Evolutionary conservation across 2,888 invertebrate species (phyloP).

Genomic region (Terebella lapidaria): DNA sequence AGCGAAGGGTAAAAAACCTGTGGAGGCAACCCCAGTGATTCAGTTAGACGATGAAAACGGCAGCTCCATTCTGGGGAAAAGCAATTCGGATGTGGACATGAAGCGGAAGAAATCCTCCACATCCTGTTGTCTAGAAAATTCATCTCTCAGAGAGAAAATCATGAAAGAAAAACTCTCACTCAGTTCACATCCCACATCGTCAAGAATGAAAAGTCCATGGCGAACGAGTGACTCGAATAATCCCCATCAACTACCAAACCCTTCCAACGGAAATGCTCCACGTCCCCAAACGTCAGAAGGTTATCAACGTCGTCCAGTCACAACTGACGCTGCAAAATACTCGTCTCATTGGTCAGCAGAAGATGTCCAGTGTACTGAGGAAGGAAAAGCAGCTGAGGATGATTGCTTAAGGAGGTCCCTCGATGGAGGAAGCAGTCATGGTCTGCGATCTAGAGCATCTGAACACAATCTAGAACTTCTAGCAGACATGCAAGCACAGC

Average conservation of each 20-base stretch:
- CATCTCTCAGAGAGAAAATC: neutral
- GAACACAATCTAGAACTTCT: neutral
- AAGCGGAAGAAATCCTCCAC: neutral
- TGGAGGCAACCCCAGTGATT: neutral
- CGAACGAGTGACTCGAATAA: neutral
- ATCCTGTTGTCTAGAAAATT: neutral
- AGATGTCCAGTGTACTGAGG: too few relatives aligned
- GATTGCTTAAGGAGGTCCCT: neutral
- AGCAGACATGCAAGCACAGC: neutral
- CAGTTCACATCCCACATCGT: too few relatives aligned
- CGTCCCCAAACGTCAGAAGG: neutral
- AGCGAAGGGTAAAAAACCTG: neutral
- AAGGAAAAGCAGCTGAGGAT: neutral
- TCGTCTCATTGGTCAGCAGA: too few relatives aligned
- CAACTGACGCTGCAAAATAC: neutral
- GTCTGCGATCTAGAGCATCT: neutral
- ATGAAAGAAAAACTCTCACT: neutral
- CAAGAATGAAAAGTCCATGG: too few relatives aligned
- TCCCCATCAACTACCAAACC: neutral
- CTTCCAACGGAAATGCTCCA: neutral
- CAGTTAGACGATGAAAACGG: too few relatives aligned
- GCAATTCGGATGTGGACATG: neutral
- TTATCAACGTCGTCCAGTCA: neutral
- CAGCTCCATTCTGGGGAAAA: neutral
- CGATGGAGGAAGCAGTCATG: neutral